Evolutionary conservation across 1,140 invertebrate genomes (phyloP).

Genomic region (Drosophila yakuba): DNA sequence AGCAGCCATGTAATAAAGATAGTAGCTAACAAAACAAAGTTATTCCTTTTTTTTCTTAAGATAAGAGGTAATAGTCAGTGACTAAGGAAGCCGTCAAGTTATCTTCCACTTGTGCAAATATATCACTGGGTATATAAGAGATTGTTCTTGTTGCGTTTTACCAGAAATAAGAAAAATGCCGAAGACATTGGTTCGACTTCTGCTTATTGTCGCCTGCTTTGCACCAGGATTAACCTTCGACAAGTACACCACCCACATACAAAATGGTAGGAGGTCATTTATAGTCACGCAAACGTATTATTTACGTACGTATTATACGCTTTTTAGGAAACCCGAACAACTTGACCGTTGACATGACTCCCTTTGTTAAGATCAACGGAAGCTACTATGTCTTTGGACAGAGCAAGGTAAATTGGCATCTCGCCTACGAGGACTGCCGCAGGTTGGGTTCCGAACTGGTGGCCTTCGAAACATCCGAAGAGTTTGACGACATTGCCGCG

Average conservation of each 20-base stretch:
- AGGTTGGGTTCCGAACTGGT: slow-evolving; percentile 26
- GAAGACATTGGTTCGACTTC: background rate
- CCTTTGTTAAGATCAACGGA: slow-evolving; percentile 29
- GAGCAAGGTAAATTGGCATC: slow-evolving; percentile 32
- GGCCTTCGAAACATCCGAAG: slow-evolving; percentile 31
- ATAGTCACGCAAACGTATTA: background rate
- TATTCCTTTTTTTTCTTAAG: background rate
- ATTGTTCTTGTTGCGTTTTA: background rate
- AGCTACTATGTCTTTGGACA: slow-evolving; percentile 43
- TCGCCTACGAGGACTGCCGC: slow-evolving; percentile 30
- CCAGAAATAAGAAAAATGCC: background rate
- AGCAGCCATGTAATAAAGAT: no score
- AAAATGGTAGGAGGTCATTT: background rate
- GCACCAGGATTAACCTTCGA: slow-evolving; percentile 1
- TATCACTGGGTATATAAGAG: background rate
- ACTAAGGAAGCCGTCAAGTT: background rate
- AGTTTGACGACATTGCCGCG: slow-evolving; percentile 28
- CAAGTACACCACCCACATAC: background rate
- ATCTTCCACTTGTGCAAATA: background rate
- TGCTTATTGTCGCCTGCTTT: slow-evolving; percentile 1
- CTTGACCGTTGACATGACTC: background rate
- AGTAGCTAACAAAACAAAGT: background rate
- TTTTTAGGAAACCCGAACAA: slow-evolving; percentile 19
- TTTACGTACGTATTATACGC: background rate
- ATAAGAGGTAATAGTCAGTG: no score